Conservation (phyloP, 2,888 invertebrate species). For the Lordiphosa andalusiaca region DNA sequence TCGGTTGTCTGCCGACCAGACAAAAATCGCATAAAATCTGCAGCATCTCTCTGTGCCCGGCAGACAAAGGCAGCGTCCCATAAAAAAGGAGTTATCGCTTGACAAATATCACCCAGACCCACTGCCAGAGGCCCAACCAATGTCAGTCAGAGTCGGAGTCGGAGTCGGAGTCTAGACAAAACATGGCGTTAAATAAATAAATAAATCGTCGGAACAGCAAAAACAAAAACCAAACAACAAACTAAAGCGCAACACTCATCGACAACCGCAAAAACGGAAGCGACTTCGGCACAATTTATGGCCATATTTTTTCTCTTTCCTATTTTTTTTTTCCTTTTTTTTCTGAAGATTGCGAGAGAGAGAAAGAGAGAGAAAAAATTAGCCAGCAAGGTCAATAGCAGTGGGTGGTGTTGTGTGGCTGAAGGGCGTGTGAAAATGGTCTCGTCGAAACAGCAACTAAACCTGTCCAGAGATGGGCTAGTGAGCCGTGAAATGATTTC, state of each 20-base stretch:
- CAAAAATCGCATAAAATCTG: conserved; percentile 58
- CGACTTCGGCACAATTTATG: conserved; percentile 54
- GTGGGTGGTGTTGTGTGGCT: conserved; percentile 14
- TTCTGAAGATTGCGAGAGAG: conserved; percentile 14
- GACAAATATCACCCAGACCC: conserved; percentile 54
- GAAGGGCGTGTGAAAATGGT: conserved; percentile 48
- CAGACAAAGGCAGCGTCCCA: conserved; percentile 46
- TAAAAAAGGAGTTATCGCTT: conserved; percentile 66
- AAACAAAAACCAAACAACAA: conserved; percentile 22
- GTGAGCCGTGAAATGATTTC: too few relatives aligned
- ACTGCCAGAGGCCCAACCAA: conserved; percentile 8
- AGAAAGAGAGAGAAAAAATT: conserved; percentile 27
- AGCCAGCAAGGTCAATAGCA: conserved; percentile 63
- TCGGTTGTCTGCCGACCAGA: conserved; percentile 39
- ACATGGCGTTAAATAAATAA: conserved; percentile 73
- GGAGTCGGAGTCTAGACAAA: conserved; percentile 63
- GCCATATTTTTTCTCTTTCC: conserved; percentile 26
- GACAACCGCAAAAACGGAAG: conserved; percentile 59
- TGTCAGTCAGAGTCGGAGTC: conserved; percentile 45
- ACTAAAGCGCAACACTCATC: conserved; percentile 38
- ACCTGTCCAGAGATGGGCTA: not conserved
- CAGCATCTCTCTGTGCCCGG: conserved; percentile 32
- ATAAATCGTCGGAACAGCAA: conserved; percentile 50
- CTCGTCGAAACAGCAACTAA: conserved; percentile 18
- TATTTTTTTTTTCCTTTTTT: conserved; percentile 5